Percentiles rank a stretch among this genome's conserved stretches.
These are phyloP conservation scores for Chaetodon trifascialis DNA, from an alignment of 2,113 vertebrate species.

Conservation along the genomic window DNA sequence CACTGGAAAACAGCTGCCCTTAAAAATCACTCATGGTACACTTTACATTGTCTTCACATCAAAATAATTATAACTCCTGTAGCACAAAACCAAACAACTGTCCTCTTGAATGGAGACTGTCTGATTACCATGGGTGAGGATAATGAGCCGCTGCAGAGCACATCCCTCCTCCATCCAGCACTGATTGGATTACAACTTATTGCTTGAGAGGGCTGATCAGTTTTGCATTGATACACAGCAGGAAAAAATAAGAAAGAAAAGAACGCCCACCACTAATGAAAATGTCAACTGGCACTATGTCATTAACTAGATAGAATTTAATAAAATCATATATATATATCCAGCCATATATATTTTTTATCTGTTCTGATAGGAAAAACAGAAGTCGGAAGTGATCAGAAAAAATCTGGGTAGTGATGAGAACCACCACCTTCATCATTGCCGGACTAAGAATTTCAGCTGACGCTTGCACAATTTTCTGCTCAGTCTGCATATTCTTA, in stretches of 20 bases:
- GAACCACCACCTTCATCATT: neutral
- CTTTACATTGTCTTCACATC: neutral
- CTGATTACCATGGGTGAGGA: slow-evolving; percentile 19
- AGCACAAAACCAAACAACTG: neutral
- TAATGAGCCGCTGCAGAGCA: slow-evolving; percentile 27
- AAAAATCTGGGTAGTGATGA: neutral
- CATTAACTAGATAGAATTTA: neutral
- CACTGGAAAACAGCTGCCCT: neutral
- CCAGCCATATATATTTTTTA: neutral
- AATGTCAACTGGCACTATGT: neutral
- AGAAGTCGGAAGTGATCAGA: neutral
- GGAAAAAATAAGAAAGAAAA: too few relatives aligned
- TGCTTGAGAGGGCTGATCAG: neutral
- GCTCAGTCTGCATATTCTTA: neutral
- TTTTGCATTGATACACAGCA: neutral
- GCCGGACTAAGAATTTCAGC: neutral
- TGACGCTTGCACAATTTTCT: slow-evolving; percentile 24
- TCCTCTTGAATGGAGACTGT: neutral
- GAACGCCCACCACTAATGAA: neutral
- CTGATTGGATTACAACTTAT: slow-evolving; percentile 10
- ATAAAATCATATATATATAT: neutral
- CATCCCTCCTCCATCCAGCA: neutral
- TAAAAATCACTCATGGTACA: neutral
- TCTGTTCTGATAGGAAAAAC: neutral
- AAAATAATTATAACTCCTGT: neutral